Percentiles rank a stretch among this genome's conserved stretches.
These are phyloP conservation scores for Pseudorhiza aurosa DNA, from an alignment of 30 jellyfish, hydroid and myxozoan genomes.

Conservation along the genomic window DNA sequence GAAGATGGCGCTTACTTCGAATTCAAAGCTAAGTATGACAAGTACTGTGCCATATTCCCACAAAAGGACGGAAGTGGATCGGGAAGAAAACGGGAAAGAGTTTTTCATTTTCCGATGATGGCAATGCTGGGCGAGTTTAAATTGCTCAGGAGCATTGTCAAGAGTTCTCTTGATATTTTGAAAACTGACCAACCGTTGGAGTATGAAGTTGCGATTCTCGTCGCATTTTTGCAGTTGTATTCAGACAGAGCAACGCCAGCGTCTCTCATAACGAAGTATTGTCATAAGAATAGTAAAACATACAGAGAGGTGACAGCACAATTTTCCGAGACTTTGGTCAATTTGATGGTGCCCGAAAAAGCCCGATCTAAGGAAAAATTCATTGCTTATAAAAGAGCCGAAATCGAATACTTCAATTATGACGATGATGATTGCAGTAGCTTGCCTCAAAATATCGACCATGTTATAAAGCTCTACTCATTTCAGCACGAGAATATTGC, in stretches of 20 bases:
- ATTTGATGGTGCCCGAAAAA: constrained; percentile 39
- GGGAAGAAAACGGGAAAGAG: not conserved
- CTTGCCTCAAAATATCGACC: not conserved
- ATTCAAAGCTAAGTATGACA: constrained; percentile 16
- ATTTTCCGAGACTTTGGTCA: constrained; percentile 26
- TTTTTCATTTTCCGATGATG: constrained; percentile 67
- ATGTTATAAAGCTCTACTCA: constrained; percentile 17
- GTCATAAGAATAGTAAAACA: constrained; percentile 12
- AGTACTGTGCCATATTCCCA: constrained; percentile 14
- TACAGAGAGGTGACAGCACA: constrained; percentile 6
- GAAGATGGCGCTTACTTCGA: constrained; percentile 5
- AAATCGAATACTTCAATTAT: not conserved
- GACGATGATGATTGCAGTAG: not conserved
- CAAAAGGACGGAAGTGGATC: not conserved
- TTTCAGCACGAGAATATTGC: constrained; percentile 52
- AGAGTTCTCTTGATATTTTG: constrained; percentile 15
- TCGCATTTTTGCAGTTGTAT: constrained; percentile 40
- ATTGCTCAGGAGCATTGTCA: constrained; percentile 21
- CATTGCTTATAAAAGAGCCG: constrained; percentile 19
- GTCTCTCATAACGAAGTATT: constrained; percentile 17
- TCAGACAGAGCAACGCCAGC: constrained; percentile 61
- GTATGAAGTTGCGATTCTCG: constrained; percentile 56
- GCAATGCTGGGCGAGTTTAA: constrained; percentile 56
- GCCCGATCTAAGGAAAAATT: constrained; percentile 28
- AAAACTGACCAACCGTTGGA: constrained; percentile 9